Evolutionary conservation across 1,140 invertebrate genomes (phyloP).

Genomic region (Chironomus tepperi): DNA sequence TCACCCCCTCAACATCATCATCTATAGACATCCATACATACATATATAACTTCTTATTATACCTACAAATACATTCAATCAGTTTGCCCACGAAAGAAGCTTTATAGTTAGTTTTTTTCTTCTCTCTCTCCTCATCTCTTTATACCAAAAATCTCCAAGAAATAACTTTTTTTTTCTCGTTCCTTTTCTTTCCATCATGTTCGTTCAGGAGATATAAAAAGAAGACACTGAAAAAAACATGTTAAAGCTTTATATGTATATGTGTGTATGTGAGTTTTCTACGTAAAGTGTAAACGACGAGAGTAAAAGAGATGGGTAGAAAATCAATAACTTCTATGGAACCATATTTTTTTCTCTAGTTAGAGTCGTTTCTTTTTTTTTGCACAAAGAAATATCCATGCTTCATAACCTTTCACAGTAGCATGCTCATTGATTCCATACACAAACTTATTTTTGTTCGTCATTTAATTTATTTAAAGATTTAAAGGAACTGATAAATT

Average conservation of each 20-base stretch:
- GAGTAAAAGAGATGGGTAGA: constrained; percentile 18
- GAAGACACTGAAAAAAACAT: neutral
- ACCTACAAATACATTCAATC: neutral
- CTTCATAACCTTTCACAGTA: constrained; percentile 18
- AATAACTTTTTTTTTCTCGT: neutral
- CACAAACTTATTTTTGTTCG: too few species aligned
- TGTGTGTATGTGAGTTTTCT: neutral
- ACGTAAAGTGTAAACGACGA: neutral
- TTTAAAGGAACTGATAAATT: too few species aligned
- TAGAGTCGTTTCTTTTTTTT: constrained; percentile 6
- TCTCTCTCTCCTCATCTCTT: neutral
- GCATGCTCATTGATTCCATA: neutral
- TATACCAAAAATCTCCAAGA: neutral
- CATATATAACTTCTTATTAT: neutral
- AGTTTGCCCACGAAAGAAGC: neutral
- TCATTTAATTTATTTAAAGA: too few species aligned
- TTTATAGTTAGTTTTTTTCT: constrained; percentile 14
- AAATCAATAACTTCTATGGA: constrained; percentile 21
- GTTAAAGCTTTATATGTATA: neutral
- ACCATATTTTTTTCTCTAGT: constrained; percentile 2
- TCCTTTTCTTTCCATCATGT: neutral
- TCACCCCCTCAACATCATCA: constrained; percentile 3
- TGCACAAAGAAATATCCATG: neutral
- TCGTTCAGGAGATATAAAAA: constrained; percentile 1
- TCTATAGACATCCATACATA: neutral